A percentile compares a stretch with the other conserved stretches of the same genome.
These are phyloP conservation scores for Ceratina calcarata DNA, from an alignment of 1,140 invertebrate species.

Conservation along the genomic window DNA sequence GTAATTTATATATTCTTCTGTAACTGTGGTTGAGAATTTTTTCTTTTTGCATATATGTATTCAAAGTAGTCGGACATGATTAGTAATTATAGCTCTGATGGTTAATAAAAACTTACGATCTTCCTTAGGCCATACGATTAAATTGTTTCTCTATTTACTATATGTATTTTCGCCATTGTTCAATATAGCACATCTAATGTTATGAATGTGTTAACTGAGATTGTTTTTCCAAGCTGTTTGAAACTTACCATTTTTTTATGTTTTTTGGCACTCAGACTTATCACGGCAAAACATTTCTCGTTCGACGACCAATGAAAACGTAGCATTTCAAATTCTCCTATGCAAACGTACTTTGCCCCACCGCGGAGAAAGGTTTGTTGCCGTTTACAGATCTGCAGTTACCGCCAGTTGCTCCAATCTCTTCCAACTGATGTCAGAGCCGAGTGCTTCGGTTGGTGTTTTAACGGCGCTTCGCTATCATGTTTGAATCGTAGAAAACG, in stretches of 20 bases:
- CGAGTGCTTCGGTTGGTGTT: slow-evolving; percentile 20
- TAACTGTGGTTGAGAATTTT: too few relatives aligned
- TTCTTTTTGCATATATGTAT: too few relatives aligned
- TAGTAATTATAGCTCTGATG: too few relatives aligned
- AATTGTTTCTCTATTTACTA: background rate
- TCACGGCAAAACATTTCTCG: background rate
- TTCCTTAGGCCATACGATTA: background rate
- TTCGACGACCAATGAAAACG: slow-evolving; percentile 19
- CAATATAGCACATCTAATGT: too few relatives aligned
- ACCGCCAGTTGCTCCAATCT: slow-evolving; percentile 27
- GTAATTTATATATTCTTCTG: too few relatives aligned
- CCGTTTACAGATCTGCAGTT: slow-evolving; percentile 14
- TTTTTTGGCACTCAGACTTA: too few relatives aligned
- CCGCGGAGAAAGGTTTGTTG: background rate
- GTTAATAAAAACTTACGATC: background rate
- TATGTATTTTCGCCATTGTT: background rate
- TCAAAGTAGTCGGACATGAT: too few relatives aligned
- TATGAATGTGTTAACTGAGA: too few relatives aligned
- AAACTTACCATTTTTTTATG: background rate
- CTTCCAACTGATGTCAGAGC: background rate
- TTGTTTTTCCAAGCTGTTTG: background rate
- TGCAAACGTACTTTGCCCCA: slow-evolving; percentile 15
- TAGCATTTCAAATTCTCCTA: slow-evolving; percentile 31
- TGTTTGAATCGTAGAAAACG: slow-evolving; percentile 33
- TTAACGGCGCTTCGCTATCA: slow-evolving; percentile 10